A percentile compares a stretch with the other conserved stretches of the same genome.
Evolutionary conservation across 2,888 invertebrate genomes (phyloP).

Genomic region (Ashinkailepas kermadecensis): DNA sequence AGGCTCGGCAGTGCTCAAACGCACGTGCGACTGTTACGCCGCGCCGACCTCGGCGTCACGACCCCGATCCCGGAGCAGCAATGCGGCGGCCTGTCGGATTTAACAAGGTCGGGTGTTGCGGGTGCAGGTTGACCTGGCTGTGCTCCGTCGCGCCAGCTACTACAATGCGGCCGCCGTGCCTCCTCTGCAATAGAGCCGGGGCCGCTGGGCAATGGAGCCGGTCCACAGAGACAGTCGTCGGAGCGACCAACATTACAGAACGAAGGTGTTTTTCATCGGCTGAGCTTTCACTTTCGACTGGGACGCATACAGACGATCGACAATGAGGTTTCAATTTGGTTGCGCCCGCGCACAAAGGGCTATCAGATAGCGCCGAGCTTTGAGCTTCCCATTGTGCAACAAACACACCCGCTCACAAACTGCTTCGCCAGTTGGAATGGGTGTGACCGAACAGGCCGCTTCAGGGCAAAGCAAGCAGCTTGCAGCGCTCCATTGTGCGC

Average conservation of each 20-base stretch:
- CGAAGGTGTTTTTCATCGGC: background rate
- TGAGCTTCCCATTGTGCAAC: background rate
- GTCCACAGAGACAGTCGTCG: background rate
- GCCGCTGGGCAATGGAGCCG: background rate
- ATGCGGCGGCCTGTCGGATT: too few relatives aligned
- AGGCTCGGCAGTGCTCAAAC: too few relatives aligned
- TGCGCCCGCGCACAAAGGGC: background rate
- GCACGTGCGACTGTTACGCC: too few relatives aligned
- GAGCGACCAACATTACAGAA: background rate
- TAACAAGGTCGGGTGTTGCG: too few relatives aligned
- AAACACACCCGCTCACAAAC: too few relatives aligned
- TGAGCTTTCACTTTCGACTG: background rate
- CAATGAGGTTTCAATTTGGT: conserved; percentile 19
- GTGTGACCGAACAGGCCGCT: background rate
- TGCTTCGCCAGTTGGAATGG: background rate
- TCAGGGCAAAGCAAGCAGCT: background rate
- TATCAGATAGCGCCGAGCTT: background rate
- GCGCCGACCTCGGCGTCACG: too few relatives aligned
- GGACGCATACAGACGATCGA: background rate
- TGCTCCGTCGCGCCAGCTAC: too few relatives aligned
- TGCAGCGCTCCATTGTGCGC: too few relatives aligned
- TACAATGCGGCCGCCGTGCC: too few relatives aligned
- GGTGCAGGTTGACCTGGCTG: too few relatives aligned
- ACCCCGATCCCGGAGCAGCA: too few relatives aligned
- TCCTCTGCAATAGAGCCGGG: background rate